Conservation (phyloP, 30 jellyfish, hydroid and myxozoan species). For the Clytia hemisphaerica region DNA sequence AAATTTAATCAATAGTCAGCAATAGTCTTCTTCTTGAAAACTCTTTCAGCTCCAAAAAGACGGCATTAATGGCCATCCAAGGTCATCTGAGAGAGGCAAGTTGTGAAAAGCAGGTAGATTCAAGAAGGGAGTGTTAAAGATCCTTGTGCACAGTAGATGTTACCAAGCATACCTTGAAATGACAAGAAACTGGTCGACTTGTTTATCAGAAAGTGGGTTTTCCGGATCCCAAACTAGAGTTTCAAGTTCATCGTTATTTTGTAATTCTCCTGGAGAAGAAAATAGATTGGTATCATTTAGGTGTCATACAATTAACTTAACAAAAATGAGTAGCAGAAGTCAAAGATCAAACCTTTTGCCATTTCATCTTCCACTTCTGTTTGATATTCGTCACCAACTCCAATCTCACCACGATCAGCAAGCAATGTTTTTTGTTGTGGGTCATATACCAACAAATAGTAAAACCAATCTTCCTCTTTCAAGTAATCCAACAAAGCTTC, state of each 20-base stretch:
- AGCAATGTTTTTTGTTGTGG: constrained; percentile 96
- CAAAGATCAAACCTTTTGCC: constrained; percentile 20
- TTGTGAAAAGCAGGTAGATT: too few relatives aligned
- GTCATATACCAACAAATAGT: constrained; percentile 84
- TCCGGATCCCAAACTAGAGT: constrained; percentile 78
- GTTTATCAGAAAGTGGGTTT: constrained; percentile 49
- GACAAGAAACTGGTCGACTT: constrained; percentile 66
- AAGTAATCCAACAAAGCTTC: constrained; percentile 74
- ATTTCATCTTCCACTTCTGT: constrained; percentile 60
- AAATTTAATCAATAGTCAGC: too few relatives aligned
- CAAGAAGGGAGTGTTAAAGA: too few relatives aligned
- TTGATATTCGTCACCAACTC: constrained; percentile 96
- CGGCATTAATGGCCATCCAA: too few relatives aligned
- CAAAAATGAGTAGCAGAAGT: neutral
- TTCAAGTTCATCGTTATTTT: constrained; percentile 74
- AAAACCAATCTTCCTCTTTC: constrained; percentile 92
- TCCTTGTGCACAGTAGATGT: too few relatives aligned
- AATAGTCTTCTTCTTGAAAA: too few relatives aligned
- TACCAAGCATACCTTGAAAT: constrained; percentile 69
- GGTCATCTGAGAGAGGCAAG: too few relatives aligned
- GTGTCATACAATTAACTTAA: too few relatives aligned
- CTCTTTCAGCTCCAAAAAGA: too few relatives aligned
- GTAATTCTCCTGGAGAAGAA: too few relatives aligned
- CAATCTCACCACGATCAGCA: constrained; percentile 98
- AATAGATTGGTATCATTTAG: too few relatives aligned